Evolutionary conservation across 2,113 vertebrate species (phyloP).

Genomic region (Cromileptes altivelis): DNA sequence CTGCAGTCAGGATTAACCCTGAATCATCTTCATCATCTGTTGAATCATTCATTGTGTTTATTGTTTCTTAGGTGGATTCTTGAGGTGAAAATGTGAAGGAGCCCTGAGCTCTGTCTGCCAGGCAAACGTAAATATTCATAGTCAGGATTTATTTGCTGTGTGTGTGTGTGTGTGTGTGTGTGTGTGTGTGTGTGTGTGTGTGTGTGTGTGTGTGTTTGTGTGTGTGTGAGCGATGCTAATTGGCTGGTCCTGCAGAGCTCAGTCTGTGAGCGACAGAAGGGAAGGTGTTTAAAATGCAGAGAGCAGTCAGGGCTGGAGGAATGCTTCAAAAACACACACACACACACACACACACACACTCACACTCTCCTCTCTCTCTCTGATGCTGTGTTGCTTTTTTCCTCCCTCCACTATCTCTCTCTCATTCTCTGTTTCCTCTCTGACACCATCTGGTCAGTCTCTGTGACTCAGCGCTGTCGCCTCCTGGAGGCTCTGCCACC

Average conservation of each 20-base stretch:
- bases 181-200: conserved; percentile 53
- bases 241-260: conserved; percentile 61
- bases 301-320: conserved; percentile 77
- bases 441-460: conserved; percentile 81
- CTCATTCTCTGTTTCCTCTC: background rate
- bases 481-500: conserved; percentile 61
- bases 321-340: conserved; percentile 38
- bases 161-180: conserved; percentile 1
- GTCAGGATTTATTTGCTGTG: too few relatives aligned
- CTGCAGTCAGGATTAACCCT: too few relatives aligned
- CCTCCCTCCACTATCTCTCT: background rate
- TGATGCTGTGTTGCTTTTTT: background rate
- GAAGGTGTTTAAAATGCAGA: conserved; percentile 84
- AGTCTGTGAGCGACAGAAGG: conserved; percentile 65
- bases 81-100: too few relatives aligned
- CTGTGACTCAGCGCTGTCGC: conserved; percentile 75
- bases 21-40: too few relatives aligned
- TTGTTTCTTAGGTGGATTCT: too few relatives aligned
- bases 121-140: too few relatives aligned
- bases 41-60: too few relatives aligned
- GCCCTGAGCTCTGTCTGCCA: too few relatives aligned
- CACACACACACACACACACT: conserved; percentile 11
- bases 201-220: conserved; percentile 23
- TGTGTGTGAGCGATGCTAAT: conserved; percentile 59
- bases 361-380: background rate